Conservation (phyloP, 1,140 invertebrate species). For the Drosophila insularis region DNA sequence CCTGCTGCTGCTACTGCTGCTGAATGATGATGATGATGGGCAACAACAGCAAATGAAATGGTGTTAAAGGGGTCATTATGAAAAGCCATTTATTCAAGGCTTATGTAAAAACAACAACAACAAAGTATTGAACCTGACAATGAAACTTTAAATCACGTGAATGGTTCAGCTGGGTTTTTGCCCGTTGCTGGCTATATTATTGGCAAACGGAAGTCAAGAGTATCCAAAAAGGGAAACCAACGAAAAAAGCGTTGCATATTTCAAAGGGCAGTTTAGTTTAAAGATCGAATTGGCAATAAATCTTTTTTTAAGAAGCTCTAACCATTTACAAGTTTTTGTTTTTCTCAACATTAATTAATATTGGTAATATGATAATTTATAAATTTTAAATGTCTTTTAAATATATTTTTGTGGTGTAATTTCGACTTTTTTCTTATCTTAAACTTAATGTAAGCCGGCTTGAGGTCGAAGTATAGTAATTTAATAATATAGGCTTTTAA, state of each 20-base stretch:
- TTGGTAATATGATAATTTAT: no score
- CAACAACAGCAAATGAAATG: conserved; percentile 3
- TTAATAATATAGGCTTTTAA: no score
- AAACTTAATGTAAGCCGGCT: no score
- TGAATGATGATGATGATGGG: conserved; percentile 3
- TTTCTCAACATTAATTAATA: no score
- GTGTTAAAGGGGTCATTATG: conserved; percentile 57
- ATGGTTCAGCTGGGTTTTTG: background rate
- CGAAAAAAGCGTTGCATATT: background rate
- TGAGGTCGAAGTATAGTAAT: no score
- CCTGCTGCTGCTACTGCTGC: background rate
- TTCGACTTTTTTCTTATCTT: no score
- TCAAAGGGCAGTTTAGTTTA: background rate
- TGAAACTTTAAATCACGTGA: conserved; percentile 60
- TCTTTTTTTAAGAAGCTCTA: no score
- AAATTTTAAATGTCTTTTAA: no score
- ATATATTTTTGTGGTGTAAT: no score
- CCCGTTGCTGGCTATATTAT: background rate
- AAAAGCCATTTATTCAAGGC: conserved; percentile 37
- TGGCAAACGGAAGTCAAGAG: background rate
- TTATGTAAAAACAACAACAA: conserved; percentile 13
- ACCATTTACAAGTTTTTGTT: no score
- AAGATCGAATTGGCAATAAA: no score
- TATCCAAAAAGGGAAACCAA: background rate
- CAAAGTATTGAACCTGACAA: conserved; percentile 62